Evolutionary conservation across 2,888 invertebrate genomes (phyloP).

Genomic region (Catocala fraxini): DNA sequence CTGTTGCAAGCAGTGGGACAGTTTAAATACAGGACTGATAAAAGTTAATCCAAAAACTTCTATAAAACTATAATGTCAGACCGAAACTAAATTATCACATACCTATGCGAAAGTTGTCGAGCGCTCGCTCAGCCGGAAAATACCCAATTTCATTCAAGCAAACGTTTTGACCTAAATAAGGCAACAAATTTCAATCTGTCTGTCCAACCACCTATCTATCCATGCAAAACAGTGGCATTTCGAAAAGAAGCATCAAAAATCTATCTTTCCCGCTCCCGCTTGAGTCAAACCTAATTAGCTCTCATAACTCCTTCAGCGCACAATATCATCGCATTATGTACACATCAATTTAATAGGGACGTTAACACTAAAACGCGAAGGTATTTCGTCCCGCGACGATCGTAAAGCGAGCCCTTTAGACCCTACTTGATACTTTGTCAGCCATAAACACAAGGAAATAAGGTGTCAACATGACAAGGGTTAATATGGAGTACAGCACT

Average conservation of each 20-base stretch:
- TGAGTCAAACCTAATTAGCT: background rate
- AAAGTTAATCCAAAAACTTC: too few species aligned
- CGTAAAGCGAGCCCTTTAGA: slow-evolving; percentile 42
- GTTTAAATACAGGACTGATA: too few species aligned
- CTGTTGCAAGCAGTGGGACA: too few species aligned
- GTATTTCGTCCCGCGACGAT: slow-evolving; percentile 34
- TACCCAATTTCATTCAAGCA: too few species aligned
- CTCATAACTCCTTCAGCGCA: slow-evolving; percentile 4
- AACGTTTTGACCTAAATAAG: too few species aligned
- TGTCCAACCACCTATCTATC: too few species aligned
- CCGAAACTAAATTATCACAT: too few species aligned
- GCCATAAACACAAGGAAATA: slow-evolving; percentile 54
- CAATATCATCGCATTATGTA: slow-evolving; percentile 20
- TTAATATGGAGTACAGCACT: slow-evolving; percentile 36
- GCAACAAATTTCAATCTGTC: too few species aligned
- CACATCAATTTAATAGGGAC: slow-evolving; percentile 34
- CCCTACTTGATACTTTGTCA: slow-evolving; percentile 50
- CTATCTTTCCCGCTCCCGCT: background rate
- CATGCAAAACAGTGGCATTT: too few species aligned
- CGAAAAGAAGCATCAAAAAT: background rate
- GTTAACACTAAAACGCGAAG: slow-evolving; percentile 37
- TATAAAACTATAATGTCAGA: too few species aligned
- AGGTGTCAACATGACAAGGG: slow-evolving; percentile 54
- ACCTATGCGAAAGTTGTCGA: too few species aligned
- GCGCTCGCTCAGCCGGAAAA: too few species aligned